Evolutionary conservation across 2,113 vertebrate species (phyloP).

Genomic region (Vulpes lagopus): DNA sequence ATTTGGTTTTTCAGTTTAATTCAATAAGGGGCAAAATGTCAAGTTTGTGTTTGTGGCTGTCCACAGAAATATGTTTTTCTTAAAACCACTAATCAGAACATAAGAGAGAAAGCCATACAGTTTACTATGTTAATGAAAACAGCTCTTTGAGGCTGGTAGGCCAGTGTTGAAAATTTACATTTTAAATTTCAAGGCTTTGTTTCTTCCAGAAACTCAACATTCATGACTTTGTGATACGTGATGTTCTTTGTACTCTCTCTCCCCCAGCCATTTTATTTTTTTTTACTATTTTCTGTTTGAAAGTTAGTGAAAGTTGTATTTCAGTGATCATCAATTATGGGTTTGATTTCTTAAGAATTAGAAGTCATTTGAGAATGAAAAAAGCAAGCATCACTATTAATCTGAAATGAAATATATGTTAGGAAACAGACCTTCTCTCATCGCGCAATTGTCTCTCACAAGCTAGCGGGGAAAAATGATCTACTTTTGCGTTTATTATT

Average conservation of each 20-base stretch:
- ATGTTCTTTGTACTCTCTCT: background rate
- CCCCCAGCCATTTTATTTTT: background rate
- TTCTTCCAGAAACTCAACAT: constrained; percentile 44
- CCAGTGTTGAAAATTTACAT: background rate
- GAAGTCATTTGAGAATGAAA: constrained; percentile 38
- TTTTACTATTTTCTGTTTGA: constrained; percentile 2
- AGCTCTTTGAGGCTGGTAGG: background rate
- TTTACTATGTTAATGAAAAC: constrained; percentile 40
- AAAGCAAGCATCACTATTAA: constrained; percentile 1
- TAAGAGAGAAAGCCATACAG: background rate
- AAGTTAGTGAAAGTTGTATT: constrained; percentile 52
- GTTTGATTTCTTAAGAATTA: background rate
- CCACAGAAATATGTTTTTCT: background rate
- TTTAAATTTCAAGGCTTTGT: constrained; percentile 60
- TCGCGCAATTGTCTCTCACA: constrained; percentile 1
- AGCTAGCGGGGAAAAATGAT: constrained; percentile 17
- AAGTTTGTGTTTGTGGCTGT: constrained; percentile 33
- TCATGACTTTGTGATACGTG: background rate
- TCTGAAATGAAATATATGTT: constrained; percentile 35
- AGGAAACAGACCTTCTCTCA: constrained; percentile 19
- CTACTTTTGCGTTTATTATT: constrained; percentile 15
- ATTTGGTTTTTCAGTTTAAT: background rate
- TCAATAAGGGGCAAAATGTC: background rate
- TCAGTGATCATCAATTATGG: background rate
- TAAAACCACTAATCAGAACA: background rate